These are phyloP conservation scores for Lysandra coridon DNA, from an alignment of 2,888 invertebrate genomes.

Conservation along the genomic window DNA sequence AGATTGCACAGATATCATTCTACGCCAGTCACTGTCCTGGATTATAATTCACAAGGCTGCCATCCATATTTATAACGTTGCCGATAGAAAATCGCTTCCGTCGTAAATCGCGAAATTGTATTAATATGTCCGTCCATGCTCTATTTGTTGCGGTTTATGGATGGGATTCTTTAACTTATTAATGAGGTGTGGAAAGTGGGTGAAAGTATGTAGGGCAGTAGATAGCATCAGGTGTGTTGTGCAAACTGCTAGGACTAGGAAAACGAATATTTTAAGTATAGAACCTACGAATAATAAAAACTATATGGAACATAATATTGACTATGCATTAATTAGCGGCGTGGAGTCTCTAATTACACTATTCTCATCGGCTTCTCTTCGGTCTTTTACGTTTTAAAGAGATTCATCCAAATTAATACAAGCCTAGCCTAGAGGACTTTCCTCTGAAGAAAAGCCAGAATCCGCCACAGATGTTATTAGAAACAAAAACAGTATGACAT, in stretches of 20 bases:
- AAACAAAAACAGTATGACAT: background rate
- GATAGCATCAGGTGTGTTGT: background rate
- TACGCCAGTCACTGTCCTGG: conserved; percentile 47
- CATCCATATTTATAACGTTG: conserved; percentile 67
- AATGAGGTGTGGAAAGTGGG: conserved; percentile 10
- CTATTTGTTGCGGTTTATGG: conserved; percentile 39
- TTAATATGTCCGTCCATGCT: conserved; percentile 24
- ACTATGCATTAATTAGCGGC: background rate
- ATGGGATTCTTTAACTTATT: conserved; percentile 2
- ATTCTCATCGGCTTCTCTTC: too few species aligned
- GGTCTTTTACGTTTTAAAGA: background rate
- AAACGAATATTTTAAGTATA: too few species aligned
- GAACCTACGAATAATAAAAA: too few species aligned
- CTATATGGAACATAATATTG: background rate
- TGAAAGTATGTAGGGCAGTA: background rate
- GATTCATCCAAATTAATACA: too few species aligned
- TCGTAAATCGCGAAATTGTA: conserved; percentile 51
- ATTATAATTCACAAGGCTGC: conserved; percentile 61
- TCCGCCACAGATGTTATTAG: background rate
- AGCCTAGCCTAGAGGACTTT: too few species aligned
- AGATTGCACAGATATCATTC: conserved; percentile 2
- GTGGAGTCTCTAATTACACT: too few species aligned
- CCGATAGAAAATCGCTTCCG: conserved; percentile 45
- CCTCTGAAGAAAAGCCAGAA: too few species aligned
- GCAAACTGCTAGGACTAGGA: background rate